A percentile compares a stretch with the other conserved stretches of the same genome.
phyloP scores from a whole-genome alignment of 2,797 vertebrate genomes.

The Buceros bicornis region DNA sequence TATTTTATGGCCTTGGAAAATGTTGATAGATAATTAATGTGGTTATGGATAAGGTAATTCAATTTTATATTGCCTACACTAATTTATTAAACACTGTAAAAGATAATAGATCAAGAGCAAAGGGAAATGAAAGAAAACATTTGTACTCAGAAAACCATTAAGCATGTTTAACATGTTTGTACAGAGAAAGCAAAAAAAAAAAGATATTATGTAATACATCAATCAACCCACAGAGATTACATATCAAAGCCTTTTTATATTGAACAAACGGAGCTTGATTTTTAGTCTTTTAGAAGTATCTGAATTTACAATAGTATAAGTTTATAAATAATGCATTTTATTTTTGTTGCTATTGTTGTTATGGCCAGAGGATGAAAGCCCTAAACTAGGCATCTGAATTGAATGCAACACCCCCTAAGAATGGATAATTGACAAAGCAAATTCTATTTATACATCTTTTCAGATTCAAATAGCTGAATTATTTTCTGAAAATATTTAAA shows the following conservation, averaged over 20 bases:
- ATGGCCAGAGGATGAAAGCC: conserved; percentile 46
- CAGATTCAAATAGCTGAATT: conserved; percentile 57
- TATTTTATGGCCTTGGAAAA: conserved; percentile 59
- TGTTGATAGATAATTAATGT: conserved; percentile 73
- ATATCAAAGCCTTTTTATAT: conserved; percentile 63
- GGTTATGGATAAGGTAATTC: conserved; percentile 75
- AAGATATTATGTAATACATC: conserved; percentile 50
- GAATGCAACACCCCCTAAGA: conserved; percentile 53
- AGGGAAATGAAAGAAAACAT: conserved; percentile 60
- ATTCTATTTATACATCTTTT: conserved; percentile 65
- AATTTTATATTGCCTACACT: conserved; percentile 69
- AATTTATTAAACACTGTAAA: conserved; percentile 76
- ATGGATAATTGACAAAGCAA: conserved; percentile 69
- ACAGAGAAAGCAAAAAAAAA: conserved; percentile 14
- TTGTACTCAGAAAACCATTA: conserved; percentile 50
- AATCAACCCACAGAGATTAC: conserved; percentile 50
- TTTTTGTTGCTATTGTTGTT: conserved; percentile 46
- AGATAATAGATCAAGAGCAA: conserved; percentile 40
- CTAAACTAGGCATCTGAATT: conserved; percentile 52
- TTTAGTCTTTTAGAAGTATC: conserved; percentile 56
- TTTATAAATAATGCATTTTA: conserved; percentile 73
- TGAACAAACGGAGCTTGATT: conserved; percentile 58
- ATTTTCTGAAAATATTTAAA: conserved; percentile 66
- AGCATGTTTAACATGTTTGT: conserved; percentile 62
- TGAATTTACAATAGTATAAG: conserved; percentile 55